phyloP scores from a whole-genome alignment of 2,797 vertebrate genomes.

The Lutjanus argentimaculatus region DNA sequence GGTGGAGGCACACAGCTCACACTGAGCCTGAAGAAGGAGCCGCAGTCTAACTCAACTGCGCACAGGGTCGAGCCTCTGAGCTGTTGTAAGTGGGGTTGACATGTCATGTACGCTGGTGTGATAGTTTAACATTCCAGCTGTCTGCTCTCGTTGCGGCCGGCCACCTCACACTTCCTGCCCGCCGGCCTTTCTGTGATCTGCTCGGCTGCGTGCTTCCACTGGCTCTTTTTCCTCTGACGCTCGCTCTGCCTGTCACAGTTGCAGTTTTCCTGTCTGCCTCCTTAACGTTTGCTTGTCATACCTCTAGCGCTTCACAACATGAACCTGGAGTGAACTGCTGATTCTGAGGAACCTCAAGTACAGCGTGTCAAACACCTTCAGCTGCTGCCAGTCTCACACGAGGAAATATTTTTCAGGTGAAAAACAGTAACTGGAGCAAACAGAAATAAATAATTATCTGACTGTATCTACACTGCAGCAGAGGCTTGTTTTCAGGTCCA shows the following conservation, averaged over 20 bases:
- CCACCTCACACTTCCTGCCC: conserved; percentile 59
- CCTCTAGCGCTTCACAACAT: background rate
- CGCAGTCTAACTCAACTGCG: background rate
- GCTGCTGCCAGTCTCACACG: conserved; percentile 4
- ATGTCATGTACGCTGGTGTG: conserved; percentile 56
- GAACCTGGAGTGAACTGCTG: background rate
- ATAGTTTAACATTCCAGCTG: conserved; percentile 67
- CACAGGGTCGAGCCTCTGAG: conserved; percentile 17
- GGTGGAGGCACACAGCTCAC: conserved; percentile 4
- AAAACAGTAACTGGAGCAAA: background rate
- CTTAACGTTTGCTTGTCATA: conserved; percentile 2
- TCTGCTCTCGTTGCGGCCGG: conserved; percentile 56
- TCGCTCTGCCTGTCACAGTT: conserved; percentile 20
- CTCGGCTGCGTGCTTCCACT: conserved; percentile 35
- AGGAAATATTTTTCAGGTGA: background rate
- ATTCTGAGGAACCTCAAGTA: conserved; percentile 8
- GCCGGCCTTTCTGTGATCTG: conserved; percentile 46
- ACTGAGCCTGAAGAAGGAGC: background rate
- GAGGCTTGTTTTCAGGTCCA: background rate
- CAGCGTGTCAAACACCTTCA: conserved; percentile 13
- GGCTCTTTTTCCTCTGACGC: conserved; percentile 14
- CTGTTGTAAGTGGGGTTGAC: conserved; percentile 53
- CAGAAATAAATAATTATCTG: conserved; percentile 40
- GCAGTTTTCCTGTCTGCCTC: background rate
- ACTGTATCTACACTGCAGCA: conserved; percentile 33